Conservation (phyloP, 2,113 vertebrate species). For the Zeus faber region DNA sequence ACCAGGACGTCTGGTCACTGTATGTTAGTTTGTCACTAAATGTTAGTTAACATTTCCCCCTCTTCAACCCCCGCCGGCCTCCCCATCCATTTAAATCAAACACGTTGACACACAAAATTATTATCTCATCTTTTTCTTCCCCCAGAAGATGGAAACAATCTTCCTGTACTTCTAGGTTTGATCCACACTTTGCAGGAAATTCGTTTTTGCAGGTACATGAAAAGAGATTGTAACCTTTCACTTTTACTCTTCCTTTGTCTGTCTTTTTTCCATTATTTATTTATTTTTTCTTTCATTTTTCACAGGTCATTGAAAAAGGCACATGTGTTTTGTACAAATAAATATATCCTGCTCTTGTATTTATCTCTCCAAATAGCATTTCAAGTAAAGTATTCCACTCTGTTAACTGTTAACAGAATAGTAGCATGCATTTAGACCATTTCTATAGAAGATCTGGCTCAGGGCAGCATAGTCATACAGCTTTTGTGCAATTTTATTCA, state of each 20-base stretch:
- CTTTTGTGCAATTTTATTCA: no score
- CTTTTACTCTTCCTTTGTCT: conserved; percentile 8
- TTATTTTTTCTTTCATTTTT: not conserved
- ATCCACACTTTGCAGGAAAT: conserved; percentile 28
- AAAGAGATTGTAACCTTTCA: not conserved
- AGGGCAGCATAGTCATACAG: no score
- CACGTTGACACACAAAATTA: conserved; percentile 5
- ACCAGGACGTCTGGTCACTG: no score
- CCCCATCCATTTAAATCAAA: not conserved
- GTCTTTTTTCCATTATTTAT: not conserved
- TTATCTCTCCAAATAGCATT: no score
- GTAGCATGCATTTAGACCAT: no score
- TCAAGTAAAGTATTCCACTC: no score
- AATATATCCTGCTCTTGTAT: no score
- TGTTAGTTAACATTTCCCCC: not conserved
- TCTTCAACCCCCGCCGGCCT: not conserved
- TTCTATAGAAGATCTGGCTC: no score
- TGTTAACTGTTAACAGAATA: no score
- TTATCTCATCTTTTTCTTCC: conserved; percentile 2
- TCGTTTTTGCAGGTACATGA: conserved; percentile 9
- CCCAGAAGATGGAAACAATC: conserved; percentile 24
- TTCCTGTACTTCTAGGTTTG: conserved; percentile 26
- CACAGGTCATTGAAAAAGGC: no score
- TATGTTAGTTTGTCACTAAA: no score
- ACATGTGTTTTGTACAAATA: not conserved